Evolutionary conservation across 2,888 invertebrate genomes (phyloP).

Genomic region (Meliscaeva auricollis): DNA sequence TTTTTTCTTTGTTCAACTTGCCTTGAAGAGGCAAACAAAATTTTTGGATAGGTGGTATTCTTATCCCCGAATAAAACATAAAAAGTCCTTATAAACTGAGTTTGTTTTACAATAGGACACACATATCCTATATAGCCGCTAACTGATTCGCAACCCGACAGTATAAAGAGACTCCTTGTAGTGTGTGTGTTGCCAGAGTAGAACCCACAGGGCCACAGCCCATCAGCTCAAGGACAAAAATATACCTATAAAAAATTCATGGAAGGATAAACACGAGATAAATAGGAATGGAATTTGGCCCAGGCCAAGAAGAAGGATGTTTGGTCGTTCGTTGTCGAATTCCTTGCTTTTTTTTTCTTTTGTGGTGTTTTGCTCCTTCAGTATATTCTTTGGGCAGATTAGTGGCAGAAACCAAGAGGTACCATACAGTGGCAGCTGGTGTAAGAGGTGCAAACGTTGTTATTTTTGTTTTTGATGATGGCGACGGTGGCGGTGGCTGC

Average conservation of each 20-base stretch:
- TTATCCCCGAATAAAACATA: conserved; percentile 32
- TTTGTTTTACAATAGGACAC: conserved; percentile 55
- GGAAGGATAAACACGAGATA: conserved; percentile 74
- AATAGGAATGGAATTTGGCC: conserved; percentile 70
- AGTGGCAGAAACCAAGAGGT: conserved; percentile 39
- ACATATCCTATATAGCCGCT: conserved; percentile 18
- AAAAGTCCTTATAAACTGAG: conserved; percentile 46
- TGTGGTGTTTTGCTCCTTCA: neutral
- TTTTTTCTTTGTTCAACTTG: neutral
- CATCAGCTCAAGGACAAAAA: conserved; percentile 58
- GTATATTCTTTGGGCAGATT: conserved; percentile 57
- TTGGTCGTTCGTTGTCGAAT: conserved; percentile 64
- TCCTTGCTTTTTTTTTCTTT: conserved; percentile 41
- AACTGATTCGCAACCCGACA: conserved; percentile 35
- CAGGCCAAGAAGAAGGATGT: conserved; percentile 63
- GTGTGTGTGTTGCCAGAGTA: neutral
- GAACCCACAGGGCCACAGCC: conserved; percentile 7
- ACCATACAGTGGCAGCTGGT: conserved; percentile 52
- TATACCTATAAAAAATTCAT: conserved; percentile 74
- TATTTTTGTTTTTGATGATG: conserved; percentile 38
- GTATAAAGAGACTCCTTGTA: neutral
- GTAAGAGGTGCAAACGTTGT: conserved; percentile 60
- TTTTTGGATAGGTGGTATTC: conserved; percentile 11
- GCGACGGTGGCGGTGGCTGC: no score
- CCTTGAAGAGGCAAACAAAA: conserved; percentile 53